A percentile compares a stretch with the other conserved stretches of the same genome.
Conservation (phyloP, 2,888 invertebrate genomes). For the Leucophenga montana region DNA sequence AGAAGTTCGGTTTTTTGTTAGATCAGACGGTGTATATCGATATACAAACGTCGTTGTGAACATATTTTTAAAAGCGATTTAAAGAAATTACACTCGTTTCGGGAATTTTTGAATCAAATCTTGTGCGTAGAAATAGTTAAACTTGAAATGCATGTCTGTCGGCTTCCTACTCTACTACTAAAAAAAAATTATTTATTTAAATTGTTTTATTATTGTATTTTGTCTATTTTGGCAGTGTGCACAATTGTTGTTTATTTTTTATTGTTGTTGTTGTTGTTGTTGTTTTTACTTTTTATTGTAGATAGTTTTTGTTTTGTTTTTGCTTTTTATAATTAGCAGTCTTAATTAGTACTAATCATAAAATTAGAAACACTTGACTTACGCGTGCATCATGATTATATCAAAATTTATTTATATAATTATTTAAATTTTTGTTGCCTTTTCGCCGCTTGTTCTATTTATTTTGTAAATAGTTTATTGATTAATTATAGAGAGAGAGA, state of each 20-base stretch:
- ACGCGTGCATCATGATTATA: conserved; percentile 14
- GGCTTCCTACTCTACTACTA: conserved; percentile 41
- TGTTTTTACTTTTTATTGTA: background rate
- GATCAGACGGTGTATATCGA: too few relatives aligned
- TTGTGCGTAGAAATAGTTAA: background rate
- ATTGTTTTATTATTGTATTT: background rate
- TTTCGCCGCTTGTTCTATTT: background rate
- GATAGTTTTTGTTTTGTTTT: too few relatives aligned
- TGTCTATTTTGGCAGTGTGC: background rate
- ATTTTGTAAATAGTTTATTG: background rate
- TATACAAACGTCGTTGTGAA: too few relatives aligned
- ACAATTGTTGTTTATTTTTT: background rate
- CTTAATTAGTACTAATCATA: conserved; percentile 13
- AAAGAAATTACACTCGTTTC: too few relatives aligned
- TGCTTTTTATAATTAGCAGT: background rate
- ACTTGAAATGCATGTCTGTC: background rate
- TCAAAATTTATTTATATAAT: background rate
- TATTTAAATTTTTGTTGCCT: background rate
- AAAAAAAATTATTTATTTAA: conserved; percentile 37
- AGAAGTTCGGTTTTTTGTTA: too few relatives aligned
- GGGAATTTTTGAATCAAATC: too few relatives aligned
- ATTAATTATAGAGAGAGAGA: background rate
- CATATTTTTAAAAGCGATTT: too few relatives aligned
- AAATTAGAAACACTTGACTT: background rate
- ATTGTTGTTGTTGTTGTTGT: background rate